phyloP scores from a whole-genome alignment of 2,113 vertebrate genomes.

The Marmota flaviventris region DNA sequence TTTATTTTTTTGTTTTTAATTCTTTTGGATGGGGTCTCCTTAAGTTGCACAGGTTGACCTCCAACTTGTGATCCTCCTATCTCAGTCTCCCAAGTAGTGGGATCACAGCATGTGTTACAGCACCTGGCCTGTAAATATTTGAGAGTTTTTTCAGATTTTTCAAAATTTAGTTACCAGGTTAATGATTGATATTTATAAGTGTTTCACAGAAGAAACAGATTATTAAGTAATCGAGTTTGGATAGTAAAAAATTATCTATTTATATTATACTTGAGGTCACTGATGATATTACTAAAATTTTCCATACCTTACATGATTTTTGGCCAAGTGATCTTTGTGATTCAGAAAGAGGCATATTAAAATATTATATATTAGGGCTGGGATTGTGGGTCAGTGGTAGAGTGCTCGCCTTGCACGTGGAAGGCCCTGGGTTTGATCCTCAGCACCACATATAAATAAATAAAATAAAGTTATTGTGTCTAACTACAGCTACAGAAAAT shows the following conservation, averaged over 20 bases:
- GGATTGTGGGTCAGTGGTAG: too few species aligned
- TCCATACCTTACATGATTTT: neutral
- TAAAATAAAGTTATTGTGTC: too few species aligned
- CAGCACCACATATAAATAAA: too few species aligned
- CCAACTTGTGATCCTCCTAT: too few species aligned
- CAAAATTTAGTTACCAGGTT: neutral
- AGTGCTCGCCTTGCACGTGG: too few species aligned
- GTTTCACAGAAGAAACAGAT: neutral
- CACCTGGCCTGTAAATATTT: neutral
- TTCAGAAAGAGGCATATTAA: neutral
- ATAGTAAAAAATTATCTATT: neutral
- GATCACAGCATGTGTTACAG: too few species aligned
- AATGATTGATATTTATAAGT: neutral
- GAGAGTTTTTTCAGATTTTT: slow-evolving; percentile 30
- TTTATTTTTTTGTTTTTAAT: too few species aligned
- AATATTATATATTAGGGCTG: neutral
- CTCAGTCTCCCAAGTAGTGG: too few species aligned
- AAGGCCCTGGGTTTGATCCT: too few species aligned
- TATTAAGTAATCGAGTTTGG: neutral
- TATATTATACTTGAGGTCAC: neutral
- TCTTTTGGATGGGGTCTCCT: too few species aligned
- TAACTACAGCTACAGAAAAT: too few species aligned
- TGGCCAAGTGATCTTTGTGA: neutral
- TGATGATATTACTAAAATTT: slow-evolving; percentile 8
- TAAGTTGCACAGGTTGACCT: too few species aligned